Conservation (phyloP, 2,797 vertebrate species). For the Micropoecilia bifurca region DNA sequence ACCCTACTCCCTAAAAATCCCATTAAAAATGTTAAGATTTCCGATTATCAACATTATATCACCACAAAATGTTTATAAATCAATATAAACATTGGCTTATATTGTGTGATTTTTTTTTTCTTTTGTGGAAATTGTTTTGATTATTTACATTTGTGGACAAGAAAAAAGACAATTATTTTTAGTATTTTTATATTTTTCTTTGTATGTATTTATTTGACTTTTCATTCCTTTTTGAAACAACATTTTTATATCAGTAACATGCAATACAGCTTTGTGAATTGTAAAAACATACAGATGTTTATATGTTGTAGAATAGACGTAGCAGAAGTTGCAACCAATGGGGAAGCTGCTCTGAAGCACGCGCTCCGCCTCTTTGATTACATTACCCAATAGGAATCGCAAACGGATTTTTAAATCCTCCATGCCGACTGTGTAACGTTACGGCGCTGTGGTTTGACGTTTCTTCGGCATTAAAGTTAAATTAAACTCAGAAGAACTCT, state of each 20-base stretch:
- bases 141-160: neutral
- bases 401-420: conserved; percentile 68
- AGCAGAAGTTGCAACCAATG: conserved; percentile 50
- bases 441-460: neutral
- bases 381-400: conserved; percentile 64
- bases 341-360: conserved; percentile 3
- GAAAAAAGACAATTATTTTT: neutral
- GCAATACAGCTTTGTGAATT: neutral
- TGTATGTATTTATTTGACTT: neutral
- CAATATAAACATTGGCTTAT: neutral
- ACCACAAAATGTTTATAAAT: neutral
- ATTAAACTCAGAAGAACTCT: neutral
- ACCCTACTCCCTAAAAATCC: neutral
- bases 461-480: neutral
- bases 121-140: neutral
- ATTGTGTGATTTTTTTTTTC: neutral
- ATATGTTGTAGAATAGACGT: neutral
- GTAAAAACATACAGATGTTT: neutral
- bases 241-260: neutral
- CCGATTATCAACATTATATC: neutral
- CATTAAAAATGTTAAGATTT: neutral
- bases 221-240: neutral
- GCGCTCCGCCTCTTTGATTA: neutral
- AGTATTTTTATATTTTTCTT: neutral
- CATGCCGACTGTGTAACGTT: neutral